Conservation (phyloP, 2,113 vertebrate species). For the Suricata suricatta region DNA sequence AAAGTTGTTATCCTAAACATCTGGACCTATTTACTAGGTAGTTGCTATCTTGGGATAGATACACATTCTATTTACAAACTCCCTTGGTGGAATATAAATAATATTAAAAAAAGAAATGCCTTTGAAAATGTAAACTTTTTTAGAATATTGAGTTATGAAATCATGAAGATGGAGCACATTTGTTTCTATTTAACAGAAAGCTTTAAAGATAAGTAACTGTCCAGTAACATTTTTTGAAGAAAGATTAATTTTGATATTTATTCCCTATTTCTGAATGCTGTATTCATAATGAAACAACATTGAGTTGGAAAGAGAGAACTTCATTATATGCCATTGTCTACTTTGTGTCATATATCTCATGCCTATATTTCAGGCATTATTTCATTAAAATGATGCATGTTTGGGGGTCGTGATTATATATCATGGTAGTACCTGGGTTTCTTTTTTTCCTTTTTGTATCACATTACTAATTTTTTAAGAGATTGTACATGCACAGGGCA, state of each 20-base stretch:
- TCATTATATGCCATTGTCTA: neutral
- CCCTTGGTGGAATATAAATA: neutral
- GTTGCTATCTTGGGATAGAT: conserved; percentile 30
- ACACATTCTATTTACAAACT: conserved; percentile 3
- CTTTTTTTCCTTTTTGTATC: neutral
- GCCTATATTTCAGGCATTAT: neutral
- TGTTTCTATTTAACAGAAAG: conserved; percentile 6
- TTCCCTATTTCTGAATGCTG: neutral
- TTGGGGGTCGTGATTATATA: neutral
- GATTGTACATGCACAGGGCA: neutral
- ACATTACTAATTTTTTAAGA: neutral
- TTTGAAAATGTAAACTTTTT: neutral
- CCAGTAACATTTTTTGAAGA: neutral
- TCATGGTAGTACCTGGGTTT: neutral
- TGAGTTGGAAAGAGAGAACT: neutral
- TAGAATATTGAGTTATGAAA: neutral
- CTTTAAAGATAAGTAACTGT: neutral
- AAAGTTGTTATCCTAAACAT: conserved; percentile 60
- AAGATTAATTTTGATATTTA: neutral
- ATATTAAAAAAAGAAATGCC: neutral
- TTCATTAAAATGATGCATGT: neutral
- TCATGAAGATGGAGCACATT: neutral
- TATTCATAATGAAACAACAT: neutral
- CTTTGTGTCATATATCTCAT: neutral
- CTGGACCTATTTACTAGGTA: conserved; percentile 25